Base-by-base conservation (phyloP, 2,113 vertebrate genomes). In the Puffinus mauretanicus region DNA sequence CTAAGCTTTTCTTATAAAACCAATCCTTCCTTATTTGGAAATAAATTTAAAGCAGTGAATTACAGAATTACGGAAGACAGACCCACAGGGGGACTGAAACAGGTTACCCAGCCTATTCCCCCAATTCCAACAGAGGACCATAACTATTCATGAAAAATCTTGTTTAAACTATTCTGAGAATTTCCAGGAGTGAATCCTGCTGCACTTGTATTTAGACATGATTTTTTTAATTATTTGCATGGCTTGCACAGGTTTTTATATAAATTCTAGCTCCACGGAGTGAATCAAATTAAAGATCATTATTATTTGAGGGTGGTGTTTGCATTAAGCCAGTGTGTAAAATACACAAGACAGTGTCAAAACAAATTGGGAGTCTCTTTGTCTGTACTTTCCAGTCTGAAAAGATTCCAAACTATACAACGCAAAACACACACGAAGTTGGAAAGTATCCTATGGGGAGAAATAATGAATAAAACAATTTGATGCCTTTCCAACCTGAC, bases 391-490 rank as follows among this genome's bases (percentile, higher is more conserved):
- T 27, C 32, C 36, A 58, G 13, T 18, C 78, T 94, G 92, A 91
- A 91, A 97, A 96, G 10, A 70, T 80, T 88, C 78, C 54, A 82
- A 87, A 69, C 52, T 49, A n/a, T 38, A 49, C 54, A 86, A 64
- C 44, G 24, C 38, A 82, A 91, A 88, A 69, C 55, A 82, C 57
- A 61, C 16, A 40, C 1, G 0, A 90, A 82, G 44, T 49, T 91
- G 87, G 78, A 80, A 91, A 90, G 42, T 38, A 82, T 86, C 40
- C 85, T 82, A 24, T 46, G 32, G 92, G 70, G 82, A 94, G n/a
- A 96, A 95, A 94, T 82, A 80, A 95, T 80, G 75, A 85, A 96
- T 93, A 92, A 96, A 96, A 93, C 62, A 93, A 96, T 91, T 88
- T 86, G 70, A 94, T 90, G 85, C 25, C 21, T 94, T 94, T 93